A percentile compares a stretch with the other conserved stretches of the same genome.
phyloP scores from a whole-genome alignment of 1,140 invertebrate species.

The Dysdera silvatica region DNA sequence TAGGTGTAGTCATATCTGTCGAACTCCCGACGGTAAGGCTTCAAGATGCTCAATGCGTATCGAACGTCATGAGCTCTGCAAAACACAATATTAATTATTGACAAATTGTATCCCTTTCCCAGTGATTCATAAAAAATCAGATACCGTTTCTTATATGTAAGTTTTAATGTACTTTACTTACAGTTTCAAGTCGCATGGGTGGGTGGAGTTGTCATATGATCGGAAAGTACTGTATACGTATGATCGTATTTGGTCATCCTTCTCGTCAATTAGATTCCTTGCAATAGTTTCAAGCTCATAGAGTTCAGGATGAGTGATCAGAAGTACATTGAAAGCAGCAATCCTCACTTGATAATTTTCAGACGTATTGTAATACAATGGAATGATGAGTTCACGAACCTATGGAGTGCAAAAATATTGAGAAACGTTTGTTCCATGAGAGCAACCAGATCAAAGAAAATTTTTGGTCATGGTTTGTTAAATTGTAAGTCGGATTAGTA shows the following conservation, averaged over 20 bases:
- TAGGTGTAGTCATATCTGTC: slow-evolving; percentile 17
- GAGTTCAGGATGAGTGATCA: slow-evolving; percentile 5
- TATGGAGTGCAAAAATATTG: background rate
- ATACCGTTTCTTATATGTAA: too few species aligned
- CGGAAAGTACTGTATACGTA: slow-evolving; percentile 21
- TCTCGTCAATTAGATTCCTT: slow-evolving; percentile 9
- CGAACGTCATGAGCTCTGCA: slow-evolving; percentile 11
- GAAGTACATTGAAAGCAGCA: slow-evolving; percentile 12
- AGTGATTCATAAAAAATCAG: background rate
- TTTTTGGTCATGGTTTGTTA: background rate
- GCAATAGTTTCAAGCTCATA: slow-evolving; percentile 24
- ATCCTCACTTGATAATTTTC: slow-evolving; percentile 26
- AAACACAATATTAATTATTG: background rate
- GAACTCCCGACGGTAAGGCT: slow-evolving; percentile 6
- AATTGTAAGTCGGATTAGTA: too few species aligned
- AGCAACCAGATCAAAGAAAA: background rate
- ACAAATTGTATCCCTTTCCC: background rate
- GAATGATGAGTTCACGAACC: slow-evolving; percentile 13
- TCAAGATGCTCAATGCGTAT: slow-evolving; percentile 8
- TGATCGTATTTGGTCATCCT: slow-evolving; percentile 12
- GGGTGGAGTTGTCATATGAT: slow-evolving; percentile 14
- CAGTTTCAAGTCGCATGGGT: slow-evolving; percentile 19
- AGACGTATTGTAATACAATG: slow-evolving; percentile 21
- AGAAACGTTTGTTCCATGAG: background rate
- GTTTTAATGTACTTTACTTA: slow-evolving; percentile 4